phyloP scores from a whole-genome alignment of 1,140 invertebrate genomes.

The Polyergus mexicanus region DNA sequence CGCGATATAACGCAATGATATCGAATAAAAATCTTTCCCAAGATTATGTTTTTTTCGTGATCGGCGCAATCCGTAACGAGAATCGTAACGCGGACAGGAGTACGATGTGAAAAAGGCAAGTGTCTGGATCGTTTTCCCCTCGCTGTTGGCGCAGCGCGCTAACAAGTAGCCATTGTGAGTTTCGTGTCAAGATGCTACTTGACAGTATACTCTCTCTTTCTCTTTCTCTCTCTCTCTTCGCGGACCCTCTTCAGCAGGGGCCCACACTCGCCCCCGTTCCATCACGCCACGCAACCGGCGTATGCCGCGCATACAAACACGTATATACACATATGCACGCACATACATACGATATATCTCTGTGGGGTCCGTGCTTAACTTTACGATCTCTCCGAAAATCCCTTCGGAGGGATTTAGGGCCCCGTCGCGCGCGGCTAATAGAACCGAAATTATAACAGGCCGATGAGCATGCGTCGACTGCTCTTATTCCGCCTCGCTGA shows the following conservation, averaged over 20 bases:
- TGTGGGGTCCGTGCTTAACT: constrained; percentile 83
- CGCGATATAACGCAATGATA: no score
- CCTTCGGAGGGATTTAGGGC: constrained; percentile 76
- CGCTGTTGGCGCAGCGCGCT: constrained; percentile 72
- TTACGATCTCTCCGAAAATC: constrained; percentile 85
- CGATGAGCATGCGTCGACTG: constrained; percentile 86
- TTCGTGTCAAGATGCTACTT: constrained; percentile 83
- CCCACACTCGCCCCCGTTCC: constrained; percentile 66
- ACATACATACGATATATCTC: constrained; percentile 55
- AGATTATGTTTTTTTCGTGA: neutral
- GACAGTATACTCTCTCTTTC: constrained; percentile 71
- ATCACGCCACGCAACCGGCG: constrained; percentile 19
- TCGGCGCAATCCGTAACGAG: constrained; percentile 32
- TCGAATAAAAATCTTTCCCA: constrained; percentile 1
- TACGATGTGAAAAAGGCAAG: constrained; percentile 59
- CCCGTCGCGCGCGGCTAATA: constrained; percentile 80
- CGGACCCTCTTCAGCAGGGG: constrained; percentile 76
- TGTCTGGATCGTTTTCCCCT: constrained; percentile 66
- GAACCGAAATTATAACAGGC: constrained; percentile 86
- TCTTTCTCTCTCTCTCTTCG: constrained; percentile 4
- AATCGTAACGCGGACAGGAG: constrained; percentile 9
- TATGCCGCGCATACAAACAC: constrained; percentile 7
- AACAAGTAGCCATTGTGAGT: constrained; percentile 83
- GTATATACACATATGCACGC: neutral
- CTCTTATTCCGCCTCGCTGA: constrained; percentile 86